Conservation (phyloP, 2,113 vertebrate species). For the Plotosus lineatus region DNA sequence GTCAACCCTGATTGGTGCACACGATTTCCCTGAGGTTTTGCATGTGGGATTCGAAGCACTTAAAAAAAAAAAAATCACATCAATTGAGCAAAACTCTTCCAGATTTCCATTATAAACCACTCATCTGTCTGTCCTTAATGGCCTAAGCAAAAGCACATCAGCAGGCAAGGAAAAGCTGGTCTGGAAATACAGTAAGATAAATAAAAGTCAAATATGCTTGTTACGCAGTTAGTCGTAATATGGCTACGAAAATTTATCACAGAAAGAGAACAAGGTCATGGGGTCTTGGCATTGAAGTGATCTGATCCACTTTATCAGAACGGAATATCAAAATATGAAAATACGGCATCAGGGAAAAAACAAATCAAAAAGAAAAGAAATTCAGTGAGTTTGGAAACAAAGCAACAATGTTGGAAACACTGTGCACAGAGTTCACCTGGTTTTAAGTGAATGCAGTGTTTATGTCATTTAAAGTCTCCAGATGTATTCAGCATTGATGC, state of each 20-base stretch:
- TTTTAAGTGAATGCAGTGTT: slow-evolving; percentile 5
- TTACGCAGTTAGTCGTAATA: background rate
- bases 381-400: background rate
- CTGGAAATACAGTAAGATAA: background rate
- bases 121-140: slow-evolving; percentile 14
- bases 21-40: background rate
- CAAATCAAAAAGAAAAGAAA: background rate
- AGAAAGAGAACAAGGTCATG: background rate
- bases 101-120: slow-evolving; percentile 20
- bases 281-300: background rate
- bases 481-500: slow-evolving; percentile 10
- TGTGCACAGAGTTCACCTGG: background rate
- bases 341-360: background rate
- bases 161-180: background rate
- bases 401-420: background rate
- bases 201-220: background rate
- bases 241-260: background rate
- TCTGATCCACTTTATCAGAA: background rate
- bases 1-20: background rate
- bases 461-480: slow-evolving; percentile 9
- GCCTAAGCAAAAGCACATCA: background rate
- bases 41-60: background rate
- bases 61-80: slow-evolving; percentile 22
- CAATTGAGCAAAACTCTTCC: slow-evolving; percentile 12
- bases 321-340: slow-evolving; percentile 18